Evolutionary conservation across 1,140 invertebrate genomes (phyloP), one percentile per base, ranked within the genome.

Genomic region (Nephila pilipes): DNA sequence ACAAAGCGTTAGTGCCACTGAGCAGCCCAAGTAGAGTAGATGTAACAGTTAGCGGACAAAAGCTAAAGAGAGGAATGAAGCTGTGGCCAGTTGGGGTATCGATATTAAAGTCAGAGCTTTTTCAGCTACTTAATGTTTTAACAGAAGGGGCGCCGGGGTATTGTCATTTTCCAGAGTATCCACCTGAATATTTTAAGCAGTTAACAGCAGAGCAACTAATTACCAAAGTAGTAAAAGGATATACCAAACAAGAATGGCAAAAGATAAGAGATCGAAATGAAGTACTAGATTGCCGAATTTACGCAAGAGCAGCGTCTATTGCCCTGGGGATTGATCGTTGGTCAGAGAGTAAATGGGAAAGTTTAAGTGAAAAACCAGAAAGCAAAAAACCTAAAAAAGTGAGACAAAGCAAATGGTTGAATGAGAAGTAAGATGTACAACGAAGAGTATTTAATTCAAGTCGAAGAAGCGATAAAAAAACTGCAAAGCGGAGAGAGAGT

Each of bases 131-230:
- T 83, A 83, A 83, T 83, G 54, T 83, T 83, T 83, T 83, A 83
- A 83, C 36, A 83, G 80, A 83, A 46, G 80, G 80, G 54, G 80
- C 36, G 54, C 36, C 36, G 54, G 38, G 38, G 38, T 38, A 38
- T 83, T 83, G 80, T 83, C 80, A 83, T 83, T 83, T 83, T 83
- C 80, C 80, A 3, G 80, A 83, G 80, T 83, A 63, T 63, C 60
- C 60, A 63, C 60, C 60, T 63, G 60, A 63, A 12, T 63, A 63
- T 12, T 63, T 63, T 63, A 63, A 63, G 12, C 60, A 63, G 10
- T 25, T 63, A 63, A 63, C 60, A 22, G 60, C 60, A 63, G 60
- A 63, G n/a, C 60, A 63, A 63, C 60, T 63, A 63, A 63, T 63
- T 63, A 63, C 60, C 85, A 87, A 65, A 55, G 85, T 46, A 65